Conservation (phyloP, 2,888 invertebrate genomes). For the Schrankia costaestrigalis region DNA sequence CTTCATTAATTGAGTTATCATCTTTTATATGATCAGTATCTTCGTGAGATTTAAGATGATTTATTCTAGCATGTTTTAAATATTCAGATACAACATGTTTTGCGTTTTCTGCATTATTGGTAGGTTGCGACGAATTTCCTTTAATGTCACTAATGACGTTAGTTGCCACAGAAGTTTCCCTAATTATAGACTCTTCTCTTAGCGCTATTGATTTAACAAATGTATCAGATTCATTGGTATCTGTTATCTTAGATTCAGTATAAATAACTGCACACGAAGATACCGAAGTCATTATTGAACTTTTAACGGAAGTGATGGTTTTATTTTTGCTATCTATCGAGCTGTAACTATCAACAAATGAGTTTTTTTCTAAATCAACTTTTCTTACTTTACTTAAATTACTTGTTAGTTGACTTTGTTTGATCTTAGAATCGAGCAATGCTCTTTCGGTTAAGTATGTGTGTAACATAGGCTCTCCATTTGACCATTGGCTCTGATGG, state of each 20-base stretch:
- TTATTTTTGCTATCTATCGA: slow-evolving; percentile 36
- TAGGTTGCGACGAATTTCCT: slow-evolving; percentile 44
- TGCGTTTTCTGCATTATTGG: slow-evolving; percentile 73
- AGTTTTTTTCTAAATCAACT: slow-evolving; percentile 55
- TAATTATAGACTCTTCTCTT: slow-evolving; percentile 43
- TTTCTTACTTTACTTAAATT: slow-evolving; percentile 61
- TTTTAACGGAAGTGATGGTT: slow-evolving; percentile 30
- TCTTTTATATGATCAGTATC: slow-evolving; percentile 50
- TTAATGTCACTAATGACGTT: slow-evolving; percentile 41
- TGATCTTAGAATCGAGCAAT: slow-evolving; percentile 85
- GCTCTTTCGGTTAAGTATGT: slow-evolving; percentile 87
- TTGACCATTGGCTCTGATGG: slow-evolving; percentile 77
- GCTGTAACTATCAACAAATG: slow-evolving; percentile 44
- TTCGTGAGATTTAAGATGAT: slow-evolving; percentile 63
- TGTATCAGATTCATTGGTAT: slow-evolving; percentile 35
- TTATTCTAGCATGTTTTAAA: slow-evolving; percentile 81
- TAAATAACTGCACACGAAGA: slow-evolving; percentile 31
- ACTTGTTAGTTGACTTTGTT: slow-evolving; percentile 82
- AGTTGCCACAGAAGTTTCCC: slow-evolving; percentile 30
- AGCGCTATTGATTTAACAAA: too few relatives aligned
- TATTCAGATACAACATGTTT: slow-evolving; percentile 85
- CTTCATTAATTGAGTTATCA: slow-evolving; percentile 55
- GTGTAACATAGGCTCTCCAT: slow-evolving; percentile 84
- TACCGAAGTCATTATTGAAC: slow-evolving; percentile 29
- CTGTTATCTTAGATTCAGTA: slow-evolving; percentile 35